Base-by-base conservation (phyloP, 2,888 invertebrate species). In the Emmelina monodactyla region DNA sequence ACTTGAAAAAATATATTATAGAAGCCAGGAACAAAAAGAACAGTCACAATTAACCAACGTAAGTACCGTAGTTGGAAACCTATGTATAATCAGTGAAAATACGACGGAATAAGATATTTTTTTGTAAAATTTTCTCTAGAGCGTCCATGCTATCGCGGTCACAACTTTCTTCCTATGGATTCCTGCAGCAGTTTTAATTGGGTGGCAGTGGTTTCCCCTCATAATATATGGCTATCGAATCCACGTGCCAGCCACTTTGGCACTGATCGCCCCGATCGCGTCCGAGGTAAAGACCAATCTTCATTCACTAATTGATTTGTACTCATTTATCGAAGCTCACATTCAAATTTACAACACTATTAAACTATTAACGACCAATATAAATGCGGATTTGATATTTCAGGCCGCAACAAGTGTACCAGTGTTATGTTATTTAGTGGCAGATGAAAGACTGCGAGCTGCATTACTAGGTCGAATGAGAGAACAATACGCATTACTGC, bases 331-430 rank as follows among this genome's bases (percentile, higher is more conserved):
- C n/a, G n/a, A n/a, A n/a, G n/a, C n/a, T n/a, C n/a, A n/a, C n/a
- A n/a, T n/a, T n/a, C n/a, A n/a, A n/a, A n/a, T n/a, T n/a, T n/a
- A n/a, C n/a, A n/a, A n/a, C n/a, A n/a, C n/a, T n/a, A n/a, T n/a
- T n/a, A n/a, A n/a, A n/a, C n/a, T n/a, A n/a, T n/a, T n/a, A n/a
- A n/a, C n/a, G n/a, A n/a, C n/a, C n/a, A n/a, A n/a, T n/a, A n/a
- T n/a, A n/a, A n/a, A n/a, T n/a, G n/a, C n/a, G n/a, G n/a, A n/a
- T n/a, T n/a, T n/a, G n/a, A 12, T 62, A 25, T 25, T 62, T 29
- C 51, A 83, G 82, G 80, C 79, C 32, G 76, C 81, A 14, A 75
- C 82, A 7, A 66, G 78, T 42, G 52, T 82, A 34, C 82, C 82
- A 25, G 73, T 82, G 31, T 49, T 82, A 11, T 73, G 75, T 46